Percentiles rank a stretch among this genome's conserved stretches.
phyloP scores from a whole-genome alignment of 2,113 vertebrate genomes.

The Megatriorchis doriae region DNA sequence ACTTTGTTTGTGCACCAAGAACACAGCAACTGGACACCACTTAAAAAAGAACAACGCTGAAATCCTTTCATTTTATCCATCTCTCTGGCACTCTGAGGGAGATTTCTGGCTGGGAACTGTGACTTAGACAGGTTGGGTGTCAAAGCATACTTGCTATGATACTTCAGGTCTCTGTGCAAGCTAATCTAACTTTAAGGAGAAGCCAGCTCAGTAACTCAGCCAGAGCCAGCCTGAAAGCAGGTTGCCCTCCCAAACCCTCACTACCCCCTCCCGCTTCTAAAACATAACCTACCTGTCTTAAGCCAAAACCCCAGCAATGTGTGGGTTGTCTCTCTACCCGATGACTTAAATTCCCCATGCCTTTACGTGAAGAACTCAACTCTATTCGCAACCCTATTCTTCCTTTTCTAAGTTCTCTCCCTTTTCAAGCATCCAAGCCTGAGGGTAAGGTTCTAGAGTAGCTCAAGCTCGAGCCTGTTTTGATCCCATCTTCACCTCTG shows the following conservation, averaged over 20 bases:
- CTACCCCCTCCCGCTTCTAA: background rate
- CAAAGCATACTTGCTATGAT: background rate
- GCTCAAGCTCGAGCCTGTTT: background rate
- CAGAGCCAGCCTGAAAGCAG: background rate
- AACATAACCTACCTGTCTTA: background rate
- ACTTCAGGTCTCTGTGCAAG: background rate
- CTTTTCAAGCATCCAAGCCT: background rate
- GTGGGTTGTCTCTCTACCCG: background rate
- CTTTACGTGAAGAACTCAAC: background rate
- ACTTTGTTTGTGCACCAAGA: background rate
- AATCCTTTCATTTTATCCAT: background rate
- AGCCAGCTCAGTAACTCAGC: background rate
- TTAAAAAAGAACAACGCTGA: background rate
- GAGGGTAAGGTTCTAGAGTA: background rate
- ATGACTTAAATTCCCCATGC: background rate
- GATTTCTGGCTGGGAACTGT: background rate
- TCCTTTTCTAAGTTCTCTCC: background rate
- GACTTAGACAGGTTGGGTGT: background rate
- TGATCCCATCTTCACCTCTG: background rate
- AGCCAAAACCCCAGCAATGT: background rate
- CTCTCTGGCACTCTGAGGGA: background rate
- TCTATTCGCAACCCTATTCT: background rate
- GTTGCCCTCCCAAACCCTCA: background rate
- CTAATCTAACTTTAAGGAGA: background rate
- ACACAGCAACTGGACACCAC: background rate